Conservation (phyloP, 2,888 invertebrate genomes). For the Dione vanillae region DNA sequence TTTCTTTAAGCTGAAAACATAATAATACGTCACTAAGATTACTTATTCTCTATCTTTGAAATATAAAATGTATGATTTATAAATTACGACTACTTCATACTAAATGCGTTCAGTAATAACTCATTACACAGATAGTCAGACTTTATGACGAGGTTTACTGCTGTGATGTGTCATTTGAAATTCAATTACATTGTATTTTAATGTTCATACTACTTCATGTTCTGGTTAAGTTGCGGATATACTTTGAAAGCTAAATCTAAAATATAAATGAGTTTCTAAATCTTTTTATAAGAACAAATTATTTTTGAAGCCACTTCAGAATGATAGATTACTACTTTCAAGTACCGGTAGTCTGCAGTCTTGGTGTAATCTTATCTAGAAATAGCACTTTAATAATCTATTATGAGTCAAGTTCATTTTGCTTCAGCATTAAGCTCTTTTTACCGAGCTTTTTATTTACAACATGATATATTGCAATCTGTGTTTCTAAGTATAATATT, state of each 20-base stretch:
- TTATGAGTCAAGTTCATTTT: conserved; percentile 6
- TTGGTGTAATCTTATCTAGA: conserved; percentile 40
- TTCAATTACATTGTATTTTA: conserved; percentile 53
- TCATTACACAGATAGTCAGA: conserved; percentile 17
- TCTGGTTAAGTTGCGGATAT: conserved; percentile 48
- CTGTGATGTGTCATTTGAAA: conserved; percentile 46
- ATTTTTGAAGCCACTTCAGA: conserved; percentile 64
- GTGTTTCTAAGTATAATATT: background rate
- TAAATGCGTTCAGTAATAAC: conserved; percentile 14
- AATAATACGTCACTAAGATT: background rate
- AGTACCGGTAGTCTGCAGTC: conserved; percentile 56
- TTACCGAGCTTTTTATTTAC: background rate
- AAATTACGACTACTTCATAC: background rate
- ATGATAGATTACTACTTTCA: conserved; percentile 66
- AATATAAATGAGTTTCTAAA: conserved; percentile 63
- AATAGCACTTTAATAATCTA: conserved; percentile 42
- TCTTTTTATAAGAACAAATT: conserved; percentile 55
- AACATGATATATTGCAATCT: background rate
- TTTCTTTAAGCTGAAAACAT: background rate
- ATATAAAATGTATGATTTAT: background rate
- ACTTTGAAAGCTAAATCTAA: conserved; percentile 58
- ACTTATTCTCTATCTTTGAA: background rate
- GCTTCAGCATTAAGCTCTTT: conserved; percentile 36
- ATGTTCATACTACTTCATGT: conserved; percentile 46
- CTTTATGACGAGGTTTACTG: conserved; percentile 44